Percentiles rank a stretch among this genome's conserved stretches.
Conservation (phyloP, 1,140 invertebrate genomes). For the Nasonia vitripennis region DNA sequence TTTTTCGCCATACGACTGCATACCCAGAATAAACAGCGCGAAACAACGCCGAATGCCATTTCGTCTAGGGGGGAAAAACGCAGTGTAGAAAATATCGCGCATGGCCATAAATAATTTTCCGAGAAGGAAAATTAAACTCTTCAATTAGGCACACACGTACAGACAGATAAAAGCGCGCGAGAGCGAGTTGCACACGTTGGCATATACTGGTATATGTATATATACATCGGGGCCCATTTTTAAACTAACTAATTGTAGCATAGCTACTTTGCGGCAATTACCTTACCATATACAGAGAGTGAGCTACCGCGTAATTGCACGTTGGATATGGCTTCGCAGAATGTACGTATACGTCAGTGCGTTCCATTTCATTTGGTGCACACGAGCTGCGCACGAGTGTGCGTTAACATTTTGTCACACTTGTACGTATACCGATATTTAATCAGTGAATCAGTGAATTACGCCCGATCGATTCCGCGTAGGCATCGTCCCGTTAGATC, state of each 20-base stretch:
- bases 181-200: background rate
- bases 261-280: constrained; percentile 38
- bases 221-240: background rate
- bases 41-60: no score
- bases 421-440: background rate
- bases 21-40: no score
- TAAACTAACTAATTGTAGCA: constrained; percentile 45
- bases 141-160: constrained; percentile 31
- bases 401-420: constrained; percentile 26
- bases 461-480: constrained; percentile 4
- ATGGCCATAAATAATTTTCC: constrained; percentile 38
- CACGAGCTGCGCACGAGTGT: background rate
- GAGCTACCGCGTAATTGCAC: constrained; percentile 21
- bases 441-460: background rate
- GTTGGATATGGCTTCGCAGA: constrained; percentile 29
- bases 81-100: constrained; percentile 3
- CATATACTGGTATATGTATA: background rate
- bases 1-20: no score
- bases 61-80: background rate
- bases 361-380: background rate
- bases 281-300: constrained; percentile 30
- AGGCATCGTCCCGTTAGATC: constrained; percentile 30
- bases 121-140: background rate
- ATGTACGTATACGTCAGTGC: background rate
- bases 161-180: background rate